Evolutionary conservation across 2,888 invertebrate genomes (phyloP), one percentile per base, ranked within the genome.

Genomic region (Operophtera brumata): DNA sequence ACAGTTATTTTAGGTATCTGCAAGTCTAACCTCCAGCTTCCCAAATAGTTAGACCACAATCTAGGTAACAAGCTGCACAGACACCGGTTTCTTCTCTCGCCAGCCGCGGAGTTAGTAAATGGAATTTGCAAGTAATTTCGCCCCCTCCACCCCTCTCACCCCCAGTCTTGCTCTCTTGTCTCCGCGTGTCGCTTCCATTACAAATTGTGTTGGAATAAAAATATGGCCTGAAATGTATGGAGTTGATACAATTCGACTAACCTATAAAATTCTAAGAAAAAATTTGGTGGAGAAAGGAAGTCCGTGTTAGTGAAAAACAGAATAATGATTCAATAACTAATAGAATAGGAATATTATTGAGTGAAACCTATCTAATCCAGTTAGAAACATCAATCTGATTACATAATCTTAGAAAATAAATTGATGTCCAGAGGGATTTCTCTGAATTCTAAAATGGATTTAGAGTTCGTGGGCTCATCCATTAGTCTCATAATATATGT

Each of bases 191-290:
- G 82, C 84, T 85, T 86, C 87, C 88, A 87, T 89, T 88, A 88
- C 87, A 88, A 89, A 89, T 88, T 89, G 87, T 88, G 89, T 87
- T 90, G 84, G 87, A 80, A 89, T 89, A 88, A 89, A 89, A 89
- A 90, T 88, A 87, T 87, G 75, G 70, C 58, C 59, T 6, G 66
- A 79, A 67, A 44, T 63, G 49, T 72, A 77, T 61, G 71, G 82
- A 85, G 86, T 46, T 71, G 81, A 49, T 47, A 39, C 25, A 25
- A 6, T 30, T 30, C 4, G n/a, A n/a, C 20, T 20, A 20, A 20
- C 20, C 20, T 20, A n/a, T n/a, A n/a, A n/a, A n/a, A n/a, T n/a
- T n/a, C n/a, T n/a, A n/a, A n/a, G n/a, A n/a, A n/a, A n/a, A n/a
- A n/a, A n/a, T n/a, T n/a, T n/a, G n/a, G n/a, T n/a, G 20, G 4